Evolutionary conservation across 2,113 vertebrate genomes (phyloP), one percentile per base, ranked within the genome.

Genomic region (Euleptes europaea): DNA sequence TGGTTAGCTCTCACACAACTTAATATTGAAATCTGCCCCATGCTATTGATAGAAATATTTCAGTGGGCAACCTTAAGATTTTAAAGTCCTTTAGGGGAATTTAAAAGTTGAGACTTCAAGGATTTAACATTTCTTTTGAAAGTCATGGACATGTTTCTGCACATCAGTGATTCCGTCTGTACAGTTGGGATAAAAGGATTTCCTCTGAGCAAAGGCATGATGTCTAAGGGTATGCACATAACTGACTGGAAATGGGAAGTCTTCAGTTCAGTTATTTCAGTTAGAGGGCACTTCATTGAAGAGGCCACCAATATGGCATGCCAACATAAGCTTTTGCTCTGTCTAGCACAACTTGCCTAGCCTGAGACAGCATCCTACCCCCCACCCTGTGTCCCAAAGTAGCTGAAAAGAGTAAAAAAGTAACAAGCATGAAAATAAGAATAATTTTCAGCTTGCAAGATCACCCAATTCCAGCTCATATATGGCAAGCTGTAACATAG

Each of bases 221-320:
- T 69, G 40, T 26, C 11, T 78, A 28, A 38, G 74, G 65, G 14
- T 69, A 28, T 28, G 57, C 13, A 67, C 15, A 51, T 78, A 40
- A 54, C 35, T 77, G 26, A 76, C 17, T 67, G 44, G 31, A 51
- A 84, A 69, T 84, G 63, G 17, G n/a, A 31, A 47, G 19, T 49
- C 65, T 70, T 70, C 49, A 69, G 31, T 80, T 69, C 78, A 80
- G n/a, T 81, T n/a, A 69, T n/a, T 80, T 80, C 38, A 69, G 31
- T 80, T 21, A 33, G 78, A 80, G 17, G 5, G 31, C 31, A 80
- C 17, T 49, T 15, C 65, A 80, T 26, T 31, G 4, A 47, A 67
- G 63, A 47, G 26, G 10, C 19, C 26, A 1, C 17, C 8, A 19
- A 28, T 19, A 21, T 51, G 44, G n/a, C 31, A 38, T 26, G 15